Evolutionary conservation across 2,797 vertebrate species (phyloP).

Genomic region (Neosilurus mollespiculum): DNA sequence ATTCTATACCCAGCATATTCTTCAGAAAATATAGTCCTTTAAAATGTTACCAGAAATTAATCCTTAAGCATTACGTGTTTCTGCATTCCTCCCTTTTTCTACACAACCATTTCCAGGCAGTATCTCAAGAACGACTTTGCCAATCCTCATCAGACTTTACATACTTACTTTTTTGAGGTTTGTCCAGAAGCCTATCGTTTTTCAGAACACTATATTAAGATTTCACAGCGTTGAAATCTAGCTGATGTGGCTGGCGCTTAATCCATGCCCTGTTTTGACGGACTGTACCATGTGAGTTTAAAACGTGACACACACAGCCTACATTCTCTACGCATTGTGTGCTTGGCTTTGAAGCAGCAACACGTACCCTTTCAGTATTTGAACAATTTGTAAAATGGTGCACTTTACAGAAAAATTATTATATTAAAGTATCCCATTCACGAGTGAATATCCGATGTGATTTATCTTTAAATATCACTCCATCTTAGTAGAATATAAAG

Average conservation of each 20-base stretch:
- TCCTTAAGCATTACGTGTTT: no score
- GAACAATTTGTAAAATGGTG: constrained; percentile 25
- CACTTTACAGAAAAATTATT: background rate
- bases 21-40: background rate
- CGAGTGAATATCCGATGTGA: no score
- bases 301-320: constrained; percentile 29
- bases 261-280: constrained; percentile 72
- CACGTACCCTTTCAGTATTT: constrained; percentile 27
- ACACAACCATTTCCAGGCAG: no score
- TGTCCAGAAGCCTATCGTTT: no score
- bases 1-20: background rate
- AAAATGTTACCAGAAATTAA: background rate
- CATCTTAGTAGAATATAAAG: no score
- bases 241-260: constrained; percentile 63
- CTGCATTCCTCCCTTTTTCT: no score
- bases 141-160: no score
- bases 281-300: constrained; percentile 67
- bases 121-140: no score
- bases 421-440: background rate
- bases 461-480: no score
- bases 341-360: constrained; percentile 55
- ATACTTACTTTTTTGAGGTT: no score
- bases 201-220: no score
- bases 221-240: constrained; percentile 57
- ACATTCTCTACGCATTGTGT: constrained; percentile 42